Evolutionary conservation across 2,797 vertebrate genomes (phyloP).

Genomic region (Acestrorhynchus altus): DNA sequence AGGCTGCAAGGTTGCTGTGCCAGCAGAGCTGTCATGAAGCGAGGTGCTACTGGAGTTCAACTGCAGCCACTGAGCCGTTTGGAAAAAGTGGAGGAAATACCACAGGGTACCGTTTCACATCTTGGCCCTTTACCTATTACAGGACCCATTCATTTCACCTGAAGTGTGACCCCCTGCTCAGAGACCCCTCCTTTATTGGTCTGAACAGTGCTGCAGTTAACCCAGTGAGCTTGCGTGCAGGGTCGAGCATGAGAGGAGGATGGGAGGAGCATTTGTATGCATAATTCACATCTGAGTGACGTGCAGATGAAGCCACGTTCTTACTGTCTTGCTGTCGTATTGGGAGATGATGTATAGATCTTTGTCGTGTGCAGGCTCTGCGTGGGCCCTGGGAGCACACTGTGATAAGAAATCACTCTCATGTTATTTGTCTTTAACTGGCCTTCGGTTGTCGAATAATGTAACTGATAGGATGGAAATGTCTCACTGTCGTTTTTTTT

Average conservation of each 20-base stretch:
- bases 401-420: background rate
- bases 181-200: background rate
- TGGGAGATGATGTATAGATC: background rate
- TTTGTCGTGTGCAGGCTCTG: background rate
- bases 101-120: background rate
- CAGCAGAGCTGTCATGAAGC: slow-evolving; percentile 32
- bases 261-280: background rate
- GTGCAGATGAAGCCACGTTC: background rate
- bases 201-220: background rate
- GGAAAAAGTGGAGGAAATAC: background rate
- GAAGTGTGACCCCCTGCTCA: background rate
- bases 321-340: background rate
- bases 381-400: background rate
- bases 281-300: slow-evolving; percentile 27
- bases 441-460: background rate
- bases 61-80: background rate
- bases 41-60: slow-evolving; percentile 4
- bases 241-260: background rate
- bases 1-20: slow-evolving; percentile 13
- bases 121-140: background rate
- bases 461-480: too few species aligned
- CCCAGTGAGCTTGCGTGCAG: background rate
- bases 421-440: background rate
- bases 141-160: background rate
- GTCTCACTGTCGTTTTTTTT: background rate